A percentile compares a stretch with the other conserved stretches of the same genome.
These are phyloP conservation scores for Temnothorax rugatulus DNA, from an alignment of 2,888 invertebrate species.

Conservation along the genomic window DNA sequence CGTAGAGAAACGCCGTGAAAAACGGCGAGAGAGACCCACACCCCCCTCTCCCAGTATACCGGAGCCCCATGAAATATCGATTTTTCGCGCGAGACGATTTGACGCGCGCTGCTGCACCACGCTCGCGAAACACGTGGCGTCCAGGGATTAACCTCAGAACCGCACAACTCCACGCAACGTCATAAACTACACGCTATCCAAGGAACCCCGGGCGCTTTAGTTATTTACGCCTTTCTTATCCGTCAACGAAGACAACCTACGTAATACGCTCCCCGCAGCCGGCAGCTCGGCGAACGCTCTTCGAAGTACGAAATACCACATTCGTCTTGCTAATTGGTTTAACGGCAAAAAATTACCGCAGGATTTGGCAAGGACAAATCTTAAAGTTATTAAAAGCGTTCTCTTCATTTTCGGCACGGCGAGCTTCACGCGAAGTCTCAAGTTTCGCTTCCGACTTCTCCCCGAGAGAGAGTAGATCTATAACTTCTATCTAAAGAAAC, in stretches of 20 bases:
- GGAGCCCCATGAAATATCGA: conserved; percentile 33
- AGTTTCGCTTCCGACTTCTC: conserved; percentile 44
- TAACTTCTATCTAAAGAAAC: conserved; percentile 27
- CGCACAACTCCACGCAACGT: neutral
- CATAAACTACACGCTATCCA: neutral
- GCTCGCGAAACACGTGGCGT: conserved; percentile 44
- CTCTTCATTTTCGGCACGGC: neutral
- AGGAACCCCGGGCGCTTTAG: neutral
- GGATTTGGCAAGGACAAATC: neutral
- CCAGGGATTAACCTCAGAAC: conserved; percentile 18
- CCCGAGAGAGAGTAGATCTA: neutral
- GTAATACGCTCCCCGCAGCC: too few relatives aligned
- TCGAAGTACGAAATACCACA: neutral
- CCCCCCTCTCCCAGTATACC: neutral
- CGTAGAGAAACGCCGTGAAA: neutral
- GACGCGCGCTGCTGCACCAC: conserved; percentile 29
- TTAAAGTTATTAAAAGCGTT: conserved; percentile 23
- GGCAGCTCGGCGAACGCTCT: neutral
- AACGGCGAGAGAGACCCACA: neutral
- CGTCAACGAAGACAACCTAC: neutral
- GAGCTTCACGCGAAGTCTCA: conserved; percentile 19
- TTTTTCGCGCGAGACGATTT: conserved; percentile 29
- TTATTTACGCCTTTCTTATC: neutral
- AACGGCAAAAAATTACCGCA: neutral
- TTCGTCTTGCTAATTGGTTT: neutral